Percentiles rank a stretch among this genome's conserved stretches.
Conservation (phyloP, 1,140 invertebrate genomes). For the Aphidius ervi region DNA sequence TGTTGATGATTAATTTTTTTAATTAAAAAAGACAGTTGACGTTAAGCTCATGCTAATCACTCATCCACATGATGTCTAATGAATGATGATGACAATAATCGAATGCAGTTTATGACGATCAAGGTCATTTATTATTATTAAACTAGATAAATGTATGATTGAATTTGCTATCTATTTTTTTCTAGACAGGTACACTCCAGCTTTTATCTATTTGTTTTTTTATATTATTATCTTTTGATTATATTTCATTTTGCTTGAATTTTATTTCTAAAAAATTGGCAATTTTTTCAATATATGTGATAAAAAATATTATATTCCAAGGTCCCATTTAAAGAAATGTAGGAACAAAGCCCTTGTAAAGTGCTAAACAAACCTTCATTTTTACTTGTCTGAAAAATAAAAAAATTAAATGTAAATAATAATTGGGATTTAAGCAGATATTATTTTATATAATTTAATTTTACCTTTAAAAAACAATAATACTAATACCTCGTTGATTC, state of each 20-base stretch:
- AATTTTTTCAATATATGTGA: constrained; percentile 78
- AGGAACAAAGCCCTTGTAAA: constrained; percentile 95
- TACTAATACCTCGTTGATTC: constrained; percentile 73
- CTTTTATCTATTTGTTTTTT: not conserved
- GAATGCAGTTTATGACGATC: no score
- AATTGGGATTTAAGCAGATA: not conserved
- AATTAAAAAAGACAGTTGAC: no score
- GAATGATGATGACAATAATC: no score
- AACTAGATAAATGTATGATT: no score
- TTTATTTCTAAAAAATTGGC: constrained; percentile 13
- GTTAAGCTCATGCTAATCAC: no score
- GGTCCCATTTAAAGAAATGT: constrained; percentile 94
- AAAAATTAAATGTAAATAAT: not conserved
- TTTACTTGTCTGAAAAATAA: constrained; percentile 67
- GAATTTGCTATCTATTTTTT: no score
- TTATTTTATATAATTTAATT: not conserved
- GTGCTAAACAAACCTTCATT: constrained; percentile 83
- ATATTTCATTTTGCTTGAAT: not conserved
- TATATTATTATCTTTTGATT: constrained; percentile 15
- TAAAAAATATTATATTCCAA: constrained; percentile 97
- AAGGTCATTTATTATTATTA: no score
- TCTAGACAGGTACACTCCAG: no score
- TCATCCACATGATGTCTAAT: no score
- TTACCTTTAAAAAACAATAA: constrained; percentile 84
- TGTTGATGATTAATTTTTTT: no score